Conservation (phyloP, 2,797 vertebrate genomes). For the Champsocephalus esox region DNA sequence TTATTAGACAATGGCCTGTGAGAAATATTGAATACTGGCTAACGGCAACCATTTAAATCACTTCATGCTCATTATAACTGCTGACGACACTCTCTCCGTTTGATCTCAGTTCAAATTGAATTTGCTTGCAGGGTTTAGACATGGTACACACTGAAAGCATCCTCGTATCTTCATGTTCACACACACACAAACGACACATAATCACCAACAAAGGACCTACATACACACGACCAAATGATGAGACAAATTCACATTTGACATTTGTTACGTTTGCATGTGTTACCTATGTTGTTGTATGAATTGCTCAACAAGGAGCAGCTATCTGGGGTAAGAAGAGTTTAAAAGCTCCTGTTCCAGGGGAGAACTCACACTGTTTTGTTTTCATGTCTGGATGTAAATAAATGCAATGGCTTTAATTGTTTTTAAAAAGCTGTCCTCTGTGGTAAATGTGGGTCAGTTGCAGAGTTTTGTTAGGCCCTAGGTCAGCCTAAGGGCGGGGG, state of each 20-base stretch:
- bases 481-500: too few species aligned
- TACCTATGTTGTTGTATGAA: too few species aligned
- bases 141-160: constrained; percentile 32
- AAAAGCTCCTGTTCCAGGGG: too few species aligned
- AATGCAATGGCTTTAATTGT: too few species aligned
- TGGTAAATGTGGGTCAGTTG: too few species aligned
- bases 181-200: neutral
- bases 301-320: too few species aligned
- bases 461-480: too few species aligned
- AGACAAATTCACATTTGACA: neutral
- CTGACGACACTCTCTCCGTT: constrained; percentile 60
- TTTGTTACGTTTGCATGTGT: neutral
- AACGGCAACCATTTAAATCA: constrained; percentile 49
- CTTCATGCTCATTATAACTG: constrained; percentile 48
- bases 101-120: constrained; percentile 60
- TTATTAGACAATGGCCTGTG: constrained; percentile 45
- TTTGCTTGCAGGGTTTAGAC: constrained; percentile 49
- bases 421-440: too few species aligned
- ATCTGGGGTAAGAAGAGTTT: too few species aligned
- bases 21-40: constrained; percentile 45
- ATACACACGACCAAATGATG: neutral
- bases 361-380: too few species aligned
- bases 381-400: too few species aligned
- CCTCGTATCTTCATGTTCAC: constrained; percentile 9
- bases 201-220: neutral